Evolutionary conservation across 2,888 invertebrate species (phyloP).

Genomic region (Euphydryas editha): DNA sequence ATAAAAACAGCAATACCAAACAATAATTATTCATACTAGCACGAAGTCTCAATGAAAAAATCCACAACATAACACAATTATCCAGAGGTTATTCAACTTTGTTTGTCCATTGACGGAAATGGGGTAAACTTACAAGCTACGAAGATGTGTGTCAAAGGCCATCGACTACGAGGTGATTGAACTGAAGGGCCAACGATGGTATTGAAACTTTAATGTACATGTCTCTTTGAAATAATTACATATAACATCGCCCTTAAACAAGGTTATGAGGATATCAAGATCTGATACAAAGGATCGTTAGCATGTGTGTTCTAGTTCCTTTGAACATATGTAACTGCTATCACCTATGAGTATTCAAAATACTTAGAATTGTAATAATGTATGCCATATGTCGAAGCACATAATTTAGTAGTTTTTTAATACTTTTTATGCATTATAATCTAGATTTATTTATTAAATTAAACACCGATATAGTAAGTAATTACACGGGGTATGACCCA

Average conservation of each 20-base stretch:
- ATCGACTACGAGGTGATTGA: constrained; percentile 49
- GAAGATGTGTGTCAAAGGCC: constrained; percentile 66
- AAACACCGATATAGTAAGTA: too few relatives aligned
- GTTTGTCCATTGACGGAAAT: constrained; percentile 57
- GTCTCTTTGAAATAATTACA: constrained; percentile 22
- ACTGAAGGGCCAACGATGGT: constrained; percentile 25
- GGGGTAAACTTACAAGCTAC: constrained; percentile 62
- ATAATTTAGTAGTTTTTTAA: too few relatives aligned
- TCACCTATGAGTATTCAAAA: background rate
- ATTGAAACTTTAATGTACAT: constrained; percentile 21
- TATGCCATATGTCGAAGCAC: too few relatives aligned
- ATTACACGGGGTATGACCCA: too few relatives aligned
- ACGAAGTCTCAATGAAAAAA: constrained; percentile 4
- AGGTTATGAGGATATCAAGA: constrained; percentile 24
- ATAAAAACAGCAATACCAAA: background rate
- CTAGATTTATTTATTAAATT: too few relatives aligned
- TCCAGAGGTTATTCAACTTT: constrained; percentile 51
- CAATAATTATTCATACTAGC: background rate
- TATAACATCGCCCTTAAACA: constrained; percentile 24
- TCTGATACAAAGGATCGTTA: constrained; percentile 5
- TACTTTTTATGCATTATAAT: too few relatives aligned
- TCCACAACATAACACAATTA: constrained; percentile 38
- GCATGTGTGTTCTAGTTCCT: background rate
- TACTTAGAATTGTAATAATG: background rate
- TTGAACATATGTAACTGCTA: background rate